These are phyloP conservation scores for Dicaeum eximium DNA, from an alignment of 2,113 vertebrate species.

Conservation along the genomic window DNA sequence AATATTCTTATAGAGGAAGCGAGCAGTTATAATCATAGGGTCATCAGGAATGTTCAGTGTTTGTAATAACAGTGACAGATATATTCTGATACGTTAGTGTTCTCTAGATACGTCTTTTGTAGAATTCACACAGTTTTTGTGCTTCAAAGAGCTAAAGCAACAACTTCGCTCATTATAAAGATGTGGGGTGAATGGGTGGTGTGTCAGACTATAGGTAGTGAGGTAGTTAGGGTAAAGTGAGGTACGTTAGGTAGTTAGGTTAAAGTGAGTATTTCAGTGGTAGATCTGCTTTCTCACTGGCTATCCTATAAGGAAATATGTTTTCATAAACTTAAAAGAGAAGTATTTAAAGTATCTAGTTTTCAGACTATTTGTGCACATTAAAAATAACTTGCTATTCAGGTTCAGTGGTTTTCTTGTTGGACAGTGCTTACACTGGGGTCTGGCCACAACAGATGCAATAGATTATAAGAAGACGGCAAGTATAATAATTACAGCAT, in stretches of 20 bases:
- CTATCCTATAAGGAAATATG: conserved; percentile 29
- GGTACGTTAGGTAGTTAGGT: conserved; percentile 46
- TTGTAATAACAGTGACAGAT: not conserved
- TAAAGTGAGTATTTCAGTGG: not conserved
- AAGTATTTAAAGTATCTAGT: conserved; percentile 43
- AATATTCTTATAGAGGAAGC: not conserved
- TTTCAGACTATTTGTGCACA: conserved; percentile 33
- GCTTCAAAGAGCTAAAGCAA: conserved; percentile 1
- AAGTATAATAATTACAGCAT: conserved; percentile 74
- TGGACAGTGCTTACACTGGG: conserved; percentile 3
- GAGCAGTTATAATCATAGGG: not conserved
- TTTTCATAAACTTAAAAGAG: conserved; percentile 35
- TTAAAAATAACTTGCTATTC: conserved; percentile 59
- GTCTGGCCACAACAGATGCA: conserved; percentile 73
- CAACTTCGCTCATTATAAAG: not conserved
- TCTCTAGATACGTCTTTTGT: not conserved
- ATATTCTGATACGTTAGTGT: not conserved
- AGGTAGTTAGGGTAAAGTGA: conserved; percentile 45
- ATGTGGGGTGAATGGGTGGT: not conserved
- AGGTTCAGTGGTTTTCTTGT: conserved; percentile 59
- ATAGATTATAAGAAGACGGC: conserved; percentile 71
- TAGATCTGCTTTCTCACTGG: not conserved
- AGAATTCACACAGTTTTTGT: not conserved
- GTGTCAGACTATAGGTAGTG: not conserved
- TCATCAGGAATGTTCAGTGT: not conserved